Evolutionary conservation across 1,140 invertebrate genomes (phyloP).

Genomic region (Bombus breviceps): DNA sequence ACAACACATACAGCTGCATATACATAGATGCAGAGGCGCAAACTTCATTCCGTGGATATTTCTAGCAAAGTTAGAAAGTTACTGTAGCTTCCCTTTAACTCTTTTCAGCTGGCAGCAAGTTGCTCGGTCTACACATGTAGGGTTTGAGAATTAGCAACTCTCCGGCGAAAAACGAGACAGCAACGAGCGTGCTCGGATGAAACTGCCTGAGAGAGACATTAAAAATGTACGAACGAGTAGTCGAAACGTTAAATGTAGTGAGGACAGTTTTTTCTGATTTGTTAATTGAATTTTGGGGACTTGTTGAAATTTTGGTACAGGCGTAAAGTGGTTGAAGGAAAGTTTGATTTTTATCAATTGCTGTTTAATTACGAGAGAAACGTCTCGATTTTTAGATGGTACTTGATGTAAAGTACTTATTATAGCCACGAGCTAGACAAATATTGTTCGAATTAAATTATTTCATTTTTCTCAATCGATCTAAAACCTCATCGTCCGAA

Average conservation of each 20-base stretch:
- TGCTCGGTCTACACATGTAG: conserved; percentile 6
- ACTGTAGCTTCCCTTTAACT: conserved; percentile 6
- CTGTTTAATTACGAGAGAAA: neutral
- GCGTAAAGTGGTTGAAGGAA: neutral
- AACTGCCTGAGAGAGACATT: neutral
- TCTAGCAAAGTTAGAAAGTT: conserved; percentile 37
- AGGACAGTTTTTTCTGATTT: neutral
- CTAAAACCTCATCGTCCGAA: neutral
- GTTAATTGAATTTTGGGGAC: neutral
- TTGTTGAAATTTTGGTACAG: neutral
- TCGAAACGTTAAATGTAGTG: neutral
- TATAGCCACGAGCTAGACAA: neutral
- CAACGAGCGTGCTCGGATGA: neutral
- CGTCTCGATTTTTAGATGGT: no score
- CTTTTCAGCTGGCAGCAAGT: conserved; percentile 1
- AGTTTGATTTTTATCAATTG: neutral
- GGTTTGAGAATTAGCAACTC: conserved; percentile 32
- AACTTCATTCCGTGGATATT: conserved; percentile 44
- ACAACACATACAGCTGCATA: neutral
- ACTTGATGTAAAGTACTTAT: neutral
- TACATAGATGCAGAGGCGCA: conserved; percentile 2
- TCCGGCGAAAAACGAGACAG: neutral
- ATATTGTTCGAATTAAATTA: neutral
- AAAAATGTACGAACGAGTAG: neutral
- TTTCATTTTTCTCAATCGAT: neutral